phyloP scores from a whole-genome alignment of 2,888 invertebrate species.

The Coleophora deauratella region DNA sequence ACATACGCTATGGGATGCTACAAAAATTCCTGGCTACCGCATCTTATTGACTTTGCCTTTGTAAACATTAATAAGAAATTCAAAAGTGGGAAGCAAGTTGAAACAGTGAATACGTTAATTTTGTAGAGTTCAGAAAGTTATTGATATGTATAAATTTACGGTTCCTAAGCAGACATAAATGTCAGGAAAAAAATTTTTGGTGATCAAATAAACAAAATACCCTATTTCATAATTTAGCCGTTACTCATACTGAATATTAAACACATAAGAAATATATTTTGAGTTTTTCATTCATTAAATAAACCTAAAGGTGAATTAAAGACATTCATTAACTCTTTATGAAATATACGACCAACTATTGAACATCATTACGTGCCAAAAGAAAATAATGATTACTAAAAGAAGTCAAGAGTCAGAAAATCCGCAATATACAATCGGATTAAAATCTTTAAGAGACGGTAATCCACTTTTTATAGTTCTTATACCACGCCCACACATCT shows the following conservation, averaged over 20 bases:
- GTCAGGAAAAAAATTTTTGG: too few relatives aligned
- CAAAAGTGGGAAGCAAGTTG: constrained; percentile 67
- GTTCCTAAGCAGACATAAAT: too few relatives aligned
- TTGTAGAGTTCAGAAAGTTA: constrained; percentile 24
- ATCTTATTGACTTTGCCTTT: constrained; percentile 64
- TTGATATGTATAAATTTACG: too few relatives aligned
- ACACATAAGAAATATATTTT: too few relatives aligned
- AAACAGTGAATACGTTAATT: constrained; percentile 71
- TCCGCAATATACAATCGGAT: constrained; percentile 48
- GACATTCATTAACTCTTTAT: neutral
- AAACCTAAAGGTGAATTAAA: too few relatives aligned
- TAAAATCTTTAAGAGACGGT: constrained; percentile 39
- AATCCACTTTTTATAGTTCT: constrained; percentile 56
- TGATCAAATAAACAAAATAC: too few relatives aligned
- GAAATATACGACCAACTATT: constrained; percentile 4
- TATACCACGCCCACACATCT: constrained; percentile 39
- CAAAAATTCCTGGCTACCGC: constrained; percentile 50
- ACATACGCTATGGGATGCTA: constrained; percentile 18
- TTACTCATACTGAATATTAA: too few relatives aligned
- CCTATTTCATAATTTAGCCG: too few relatives aligned
- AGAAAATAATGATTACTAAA: neutral
- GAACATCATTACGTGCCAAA: too few relatives aligned
- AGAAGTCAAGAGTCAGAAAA: constrained; percentile 34
- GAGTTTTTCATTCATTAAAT: too few relatives aligned
- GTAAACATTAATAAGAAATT: constrained; percentile 71